Base-by-base conservation (phyloP, 2,113 vertebrate genomes). In the Nymphicus hollandicus region DNA sequence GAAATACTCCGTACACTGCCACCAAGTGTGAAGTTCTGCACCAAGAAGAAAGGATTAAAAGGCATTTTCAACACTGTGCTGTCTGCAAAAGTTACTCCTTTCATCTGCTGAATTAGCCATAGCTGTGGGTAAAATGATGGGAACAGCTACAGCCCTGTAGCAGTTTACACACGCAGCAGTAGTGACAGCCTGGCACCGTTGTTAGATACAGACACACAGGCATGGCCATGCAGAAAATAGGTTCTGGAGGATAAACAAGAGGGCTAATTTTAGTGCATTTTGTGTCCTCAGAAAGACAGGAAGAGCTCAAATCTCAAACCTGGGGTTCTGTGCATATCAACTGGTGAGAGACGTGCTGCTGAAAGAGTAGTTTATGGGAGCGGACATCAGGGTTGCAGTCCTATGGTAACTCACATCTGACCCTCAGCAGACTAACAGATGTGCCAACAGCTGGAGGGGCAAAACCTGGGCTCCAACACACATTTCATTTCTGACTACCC, bases 401-500 rank as follows among this genome's bases (percentile, higher is more conserved):
- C 1, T 28, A 43, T 47, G 93, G 79, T 37, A 86, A 29, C 81
- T 41, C 3, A 9, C 44, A 27, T 33, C 88, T 61, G 91, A 41
- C 49, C 77, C 84, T 35, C 84, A n/a, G 88, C 81, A 64, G 31
- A 68, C 52, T 56, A 68, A 77, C 88, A 93, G 91, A 93, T 89
- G 93, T 91, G 93, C 78, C 93, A 91, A 24, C 39, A 89, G 91
- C 93, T 87, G 93, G 71, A 77, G 81, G 91, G 86, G 86, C 86
- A 93, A 56, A 43, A 76, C 60, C 82, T 46, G 88, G 39, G 43
- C 27, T 86, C 76, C 86, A 91, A 27, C 79, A 52, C 79, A 78
- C 50, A 24, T 44, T 74, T 22, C 71, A 60, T 64, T 63, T 81
- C 85, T 52, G 72, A 60, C 58, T 27, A 27, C 33, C n/a, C 23